Evolutionary conservation across 2,888 invertebrate species (phyloP), one percentile per base, ranked within the genome.

Genomic region (Dryocosmus kuriphilus): DNA sequence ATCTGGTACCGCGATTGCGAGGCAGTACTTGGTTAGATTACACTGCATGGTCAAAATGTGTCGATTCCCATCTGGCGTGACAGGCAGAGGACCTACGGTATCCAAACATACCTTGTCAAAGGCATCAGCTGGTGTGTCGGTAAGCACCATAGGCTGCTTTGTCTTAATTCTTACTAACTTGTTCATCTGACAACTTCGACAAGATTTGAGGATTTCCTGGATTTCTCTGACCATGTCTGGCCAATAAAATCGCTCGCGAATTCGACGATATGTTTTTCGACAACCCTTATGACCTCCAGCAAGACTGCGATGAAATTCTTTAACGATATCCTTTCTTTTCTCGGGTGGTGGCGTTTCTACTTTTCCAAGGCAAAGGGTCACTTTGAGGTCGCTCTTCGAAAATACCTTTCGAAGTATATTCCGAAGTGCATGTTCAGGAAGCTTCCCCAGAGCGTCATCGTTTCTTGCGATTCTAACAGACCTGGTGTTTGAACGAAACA

Each of bases 381-480:
- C 16, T 41, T 16, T 41, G 3, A 41, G 16, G 16, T 41, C 41
- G 16, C 16, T 8, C 16, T 41, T 5, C 0, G 9, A 38, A 38
- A 38, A 38, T 11, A 38, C 24, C 11, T 19, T 41, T 24, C 24
- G 41, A 14, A 41, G n/a, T 22, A 65, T 65, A 41, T 65, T 65
- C 1, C 41, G 65, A 38, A 65, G 41, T 38, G 77, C 8, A 19
- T 74, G 1, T n/a, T 74, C 61, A 24, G 41, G 63, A 60, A 75
- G 62, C 62, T 65, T 65, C 2, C 46, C 41, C 1, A 65, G 16
- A 24, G 5, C 22, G 16, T 16, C 46, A 41, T 65, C 41, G n/a
- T 65, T 14, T 5, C 5, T 24, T 16, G 65, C 24, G 46, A 65
- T 65, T 41, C 41, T 65, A 8, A 65, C 65, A 16, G 65, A 41